A percentile compares a stretch with the other conserved stretches of the same genome.
These are phyloP conservation scores for Choreutis nemorana DNA, from an alignment of 2,888 invertebrate species.

Conservation along the genomic window DNA sequence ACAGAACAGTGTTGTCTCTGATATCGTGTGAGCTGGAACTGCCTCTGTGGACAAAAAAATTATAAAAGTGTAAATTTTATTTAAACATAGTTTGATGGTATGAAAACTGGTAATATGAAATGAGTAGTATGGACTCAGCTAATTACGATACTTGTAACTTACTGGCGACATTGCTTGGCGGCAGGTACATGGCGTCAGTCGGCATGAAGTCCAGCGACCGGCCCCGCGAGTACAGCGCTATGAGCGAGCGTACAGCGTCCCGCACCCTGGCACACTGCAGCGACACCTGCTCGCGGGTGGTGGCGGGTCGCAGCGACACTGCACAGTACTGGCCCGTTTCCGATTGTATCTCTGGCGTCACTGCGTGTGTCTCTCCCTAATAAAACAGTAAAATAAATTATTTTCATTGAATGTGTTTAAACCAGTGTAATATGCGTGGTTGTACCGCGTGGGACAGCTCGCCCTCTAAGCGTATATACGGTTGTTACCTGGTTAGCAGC, in stretches of 20 bases:
- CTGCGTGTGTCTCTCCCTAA: constrained; percentile 26
- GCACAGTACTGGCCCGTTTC: constrained; percentile 76
- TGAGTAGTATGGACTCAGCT: neutral
- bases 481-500: too few relatives aligned
- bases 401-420: neutral
- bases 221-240: constrained; percentile 86
- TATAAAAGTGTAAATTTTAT: too few relatives aligned
- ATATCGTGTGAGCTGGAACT: constrained; percentile 72
- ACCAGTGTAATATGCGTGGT: too few relatives aligned
- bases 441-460: too few relatives aligned
- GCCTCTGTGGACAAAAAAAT: too few relatives aligned
- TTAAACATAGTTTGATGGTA: too few relatives aligned
- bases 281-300: constrained; percentile 68
- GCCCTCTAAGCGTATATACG: too few relatives aligned
- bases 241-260: constrained; percentile 81
- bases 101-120: neutral
- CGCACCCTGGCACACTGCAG: constrained; percentile 76
- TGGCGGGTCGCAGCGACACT: constrained; percentile 68
- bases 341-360: constrained; percentile 69
- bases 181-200: constrained; percentile 64
- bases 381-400: constrained; percentile 3
- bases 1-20: constrained; percentile 80
- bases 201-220: constrained; percentile 85
- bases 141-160: constrained; percentile 16
- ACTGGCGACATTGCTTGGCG: constrained; percentile 49